These are phyloP conservation scores for Haemorhous mexicanus DNA, from an alignment of 2,113 vertebrate genomes.

Conservation along the genomic window DNA sequence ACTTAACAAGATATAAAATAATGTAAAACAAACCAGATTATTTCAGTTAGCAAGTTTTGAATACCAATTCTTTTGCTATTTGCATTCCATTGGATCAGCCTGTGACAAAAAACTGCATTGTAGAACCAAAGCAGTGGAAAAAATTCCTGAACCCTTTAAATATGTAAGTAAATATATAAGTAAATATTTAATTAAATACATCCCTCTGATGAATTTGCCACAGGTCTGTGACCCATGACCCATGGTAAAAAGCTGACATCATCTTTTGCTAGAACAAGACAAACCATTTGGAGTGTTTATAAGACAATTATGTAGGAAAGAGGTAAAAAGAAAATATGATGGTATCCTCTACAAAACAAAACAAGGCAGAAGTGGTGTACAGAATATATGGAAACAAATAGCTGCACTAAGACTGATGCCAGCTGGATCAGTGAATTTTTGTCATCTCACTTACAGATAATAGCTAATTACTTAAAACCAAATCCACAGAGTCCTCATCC, in stretches of 20 bases:
- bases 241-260: not conserved
- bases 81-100: not conserved
- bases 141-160: not conserved
- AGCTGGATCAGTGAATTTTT: not conserved
- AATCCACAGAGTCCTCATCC: not conserved
- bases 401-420: not conserved
- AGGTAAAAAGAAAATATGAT: not conserved
- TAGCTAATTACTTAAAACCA: not conserved
- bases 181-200: not conserved
- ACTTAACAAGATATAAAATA: not conserved
- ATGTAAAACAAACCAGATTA: not conserved
- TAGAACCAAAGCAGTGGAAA: not conserved
- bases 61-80: not conserved
- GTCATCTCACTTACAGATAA: not conserved
- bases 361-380: not conserved
- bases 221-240: not conserved
- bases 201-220: not conserved
- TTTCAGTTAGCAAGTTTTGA: not conserved
- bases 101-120: not conserved
- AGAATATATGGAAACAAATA: not conserved
- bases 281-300: not conserved
- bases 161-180: not conserved
- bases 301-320: not conserved
- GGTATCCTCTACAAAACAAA: not conserved
- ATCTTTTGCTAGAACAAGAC: not conserved